phyloP scores from a whole-genome alignment of 2,797 vertebrate species.

The Selene dorsalis region DNA sequence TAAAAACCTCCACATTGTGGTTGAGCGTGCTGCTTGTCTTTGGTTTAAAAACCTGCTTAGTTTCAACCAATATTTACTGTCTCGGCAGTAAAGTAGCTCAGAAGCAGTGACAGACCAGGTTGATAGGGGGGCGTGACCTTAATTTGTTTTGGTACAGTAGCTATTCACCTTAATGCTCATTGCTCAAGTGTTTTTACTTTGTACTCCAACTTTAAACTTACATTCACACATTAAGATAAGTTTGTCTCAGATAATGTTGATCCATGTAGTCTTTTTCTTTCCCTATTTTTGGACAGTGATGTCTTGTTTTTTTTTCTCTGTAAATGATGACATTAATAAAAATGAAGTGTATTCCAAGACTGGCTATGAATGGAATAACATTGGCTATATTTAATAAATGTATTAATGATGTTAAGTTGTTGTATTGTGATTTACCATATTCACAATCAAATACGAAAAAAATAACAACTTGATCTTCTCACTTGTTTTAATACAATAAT shows the following conservation, averaged over 20 bases:
- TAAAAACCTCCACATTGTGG: constrained; percentile 18
- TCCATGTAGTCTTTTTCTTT: constrained; percentile 56
- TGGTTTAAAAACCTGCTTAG: constrained; percentile 33
- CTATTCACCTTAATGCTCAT: constrained; percentile 48
- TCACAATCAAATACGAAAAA: background rate
- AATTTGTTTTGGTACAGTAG: constrained; percentile 59
- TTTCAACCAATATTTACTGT: constrained; percentile 14
- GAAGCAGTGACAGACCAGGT: constrained; percentile 18
- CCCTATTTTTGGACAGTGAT: constrained; percentile 49
- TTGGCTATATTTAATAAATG: constrained; percentile 76
- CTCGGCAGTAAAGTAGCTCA: constrained; percentile 27
- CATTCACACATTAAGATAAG: constrained; percentile 60
- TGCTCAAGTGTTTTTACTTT: constrained; percentile 56
- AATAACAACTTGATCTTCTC: background rate
- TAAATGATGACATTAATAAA: constrained; percentile 76
- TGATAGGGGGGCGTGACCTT: background rate
- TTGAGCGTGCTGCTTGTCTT: constrained; percentile 40
- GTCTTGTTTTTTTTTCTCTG: constrained; percentile 53
- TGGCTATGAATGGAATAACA: constrained; percentile 68
- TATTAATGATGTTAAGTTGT: constrained; percentile 49
- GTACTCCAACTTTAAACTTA: constrained; percentile 61
- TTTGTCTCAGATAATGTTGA: constrained; percentile 74
- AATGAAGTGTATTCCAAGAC: constrained; percentile 73
- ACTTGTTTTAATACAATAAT: background rate
- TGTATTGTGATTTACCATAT: constrained; percentile 20